Conservation (phyloP, 2,113 vertebrate genomes). For the Lates calcarifer region DNA sequence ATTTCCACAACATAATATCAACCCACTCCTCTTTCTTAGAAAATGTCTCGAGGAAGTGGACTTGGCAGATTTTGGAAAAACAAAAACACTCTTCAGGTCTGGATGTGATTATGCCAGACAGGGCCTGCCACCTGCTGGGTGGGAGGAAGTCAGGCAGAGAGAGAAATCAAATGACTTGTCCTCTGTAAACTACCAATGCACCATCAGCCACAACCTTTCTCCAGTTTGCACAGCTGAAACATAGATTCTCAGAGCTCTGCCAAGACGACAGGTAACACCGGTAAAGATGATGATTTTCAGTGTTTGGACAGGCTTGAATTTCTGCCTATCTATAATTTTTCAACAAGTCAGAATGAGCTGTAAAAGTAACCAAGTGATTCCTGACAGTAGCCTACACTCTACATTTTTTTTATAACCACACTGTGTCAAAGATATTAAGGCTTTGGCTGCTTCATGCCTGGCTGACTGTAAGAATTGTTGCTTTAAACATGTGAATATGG, state of each 20-base stretch:
- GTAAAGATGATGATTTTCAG: conserved; percentile 21
- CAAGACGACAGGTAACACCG: conserved; percentile 15
- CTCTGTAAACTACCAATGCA: conserved; percentile 39
- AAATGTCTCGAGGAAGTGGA: conserved; percentile 29
- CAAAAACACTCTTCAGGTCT: conserved; percentile 56
- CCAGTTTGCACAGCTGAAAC: background rate
- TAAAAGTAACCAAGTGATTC: conserved; percentile 19
- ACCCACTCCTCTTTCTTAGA: conserved; percentile 14
- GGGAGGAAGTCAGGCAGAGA: conserved; percentile 69
- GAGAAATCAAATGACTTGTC: conserved; percentile 70
- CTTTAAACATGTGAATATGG: conserved; percentile 55
- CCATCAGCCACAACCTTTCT: conserved; percentile 19
- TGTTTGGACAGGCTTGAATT: background rate
- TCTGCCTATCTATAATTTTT: conserved; percentile 26
- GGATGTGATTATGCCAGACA: conserved; percentile 74
- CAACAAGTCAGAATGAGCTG: background rate
- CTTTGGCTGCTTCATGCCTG: conserved; percentile 55
- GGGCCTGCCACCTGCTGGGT: conserved; percentile 76
- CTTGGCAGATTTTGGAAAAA: conserved; percentile 54
- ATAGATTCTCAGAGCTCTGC: background rate
- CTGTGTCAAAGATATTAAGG: conserved; percentile 65
- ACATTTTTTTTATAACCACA: conserved; percentile 43
- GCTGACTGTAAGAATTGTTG: conserved; percentile 54
- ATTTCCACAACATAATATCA: conserved; percentile 27
- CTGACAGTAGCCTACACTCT: conserved; percentile 35